A percentile compares a stretch with the other conserved stretches of the same genome.
phyloP scores from a whole-genome alignment of 2,888 invertebrate species.

The Phragmatobia fuliginosa region DNA sequence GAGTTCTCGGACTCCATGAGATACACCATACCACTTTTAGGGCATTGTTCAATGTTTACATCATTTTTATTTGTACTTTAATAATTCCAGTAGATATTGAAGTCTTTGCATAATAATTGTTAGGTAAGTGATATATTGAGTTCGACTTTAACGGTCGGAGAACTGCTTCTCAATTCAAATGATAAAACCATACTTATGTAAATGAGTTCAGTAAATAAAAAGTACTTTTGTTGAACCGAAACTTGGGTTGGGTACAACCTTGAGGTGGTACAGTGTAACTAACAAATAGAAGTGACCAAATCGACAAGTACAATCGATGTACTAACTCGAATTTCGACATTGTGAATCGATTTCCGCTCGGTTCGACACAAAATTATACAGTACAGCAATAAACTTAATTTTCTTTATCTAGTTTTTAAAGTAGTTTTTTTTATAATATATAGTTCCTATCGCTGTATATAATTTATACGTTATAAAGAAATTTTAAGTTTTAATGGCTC shows the following conservation, averaged over 20 bases:
- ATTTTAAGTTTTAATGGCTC: neutral
- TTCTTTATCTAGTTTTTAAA: neutral
- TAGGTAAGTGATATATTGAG: neutral
- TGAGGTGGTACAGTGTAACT: too few species aligned
- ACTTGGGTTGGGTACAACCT: neutral
- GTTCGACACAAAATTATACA: neutral
- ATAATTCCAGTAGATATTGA: neutral
- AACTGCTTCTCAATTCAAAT: neutral
- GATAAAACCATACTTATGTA: neutral
- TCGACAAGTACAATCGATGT: neutral
- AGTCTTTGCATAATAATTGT: neutral
- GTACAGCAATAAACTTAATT: neutral
- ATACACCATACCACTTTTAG: neutral
- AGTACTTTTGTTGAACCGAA: neutral
- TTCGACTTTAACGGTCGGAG: neutral
- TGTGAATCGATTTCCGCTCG: neutral
- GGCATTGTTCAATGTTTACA: neutral
- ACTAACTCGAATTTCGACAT: neutral
- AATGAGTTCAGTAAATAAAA: neutral
- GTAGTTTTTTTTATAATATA: neutral
- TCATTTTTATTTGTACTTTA: neutral
- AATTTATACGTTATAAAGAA: neutral
- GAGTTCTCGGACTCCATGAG: neutral
- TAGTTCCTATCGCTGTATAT: neutral
- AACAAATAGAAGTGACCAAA: neutral